Evolutionary conservation across 2,113 vertebrate genomes (phyloP).

Genomic region (Ophthalmolycus amberensis): DNA sequence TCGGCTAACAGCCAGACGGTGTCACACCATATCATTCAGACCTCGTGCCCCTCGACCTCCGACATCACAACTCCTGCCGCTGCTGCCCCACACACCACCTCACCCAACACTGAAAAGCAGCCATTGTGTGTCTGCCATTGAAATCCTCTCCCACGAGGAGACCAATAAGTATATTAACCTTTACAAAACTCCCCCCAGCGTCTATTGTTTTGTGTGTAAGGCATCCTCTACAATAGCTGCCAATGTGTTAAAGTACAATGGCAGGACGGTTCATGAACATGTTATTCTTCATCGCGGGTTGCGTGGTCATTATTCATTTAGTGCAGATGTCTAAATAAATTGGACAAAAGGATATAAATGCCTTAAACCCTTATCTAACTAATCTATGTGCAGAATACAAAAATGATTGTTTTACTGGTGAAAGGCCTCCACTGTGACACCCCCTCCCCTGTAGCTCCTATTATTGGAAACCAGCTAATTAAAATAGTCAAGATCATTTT

Average conservation of each 20-base stretch:
- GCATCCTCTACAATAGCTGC: constrained; percentile 15
- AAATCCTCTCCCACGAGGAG: constrained; percentile 60
- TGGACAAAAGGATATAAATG: background rate
- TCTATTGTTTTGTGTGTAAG: constrained; percentile 21
- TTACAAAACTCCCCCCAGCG: constrained; percentile 30
- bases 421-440: constrained; percentile 13
- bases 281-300: constrained; percentile 1
- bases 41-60: constrained; percentile 54
- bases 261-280: constrained; percentile 13
- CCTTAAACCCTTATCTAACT: constrained; percentile 19
- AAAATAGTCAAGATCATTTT: constrained; percentile 38
- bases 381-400: constrained; percentile 7
- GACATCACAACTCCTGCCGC: constrained; percentile 22
- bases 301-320: background rate
- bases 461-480: constrained; percentile 45
- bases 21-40: constrained; percentile 58
- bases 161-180: constrained; percentile 59
- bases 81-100: constrained; percentile 31
- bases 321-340: constrained; percentile 11
- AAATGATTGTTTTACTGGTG: constrained; percentile 11
- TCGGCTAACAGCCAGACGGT: constrained; percentile 34
- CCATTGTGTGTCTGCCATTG: constrained; percentile 57
- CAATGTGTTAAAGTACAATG: constrained; percentile 27
- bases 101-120: constrained; percentile 45
- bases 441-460: background rate